phyloP scores from a whole-genome alignment of 2,113 vertebrate species.

The Antechinus flavipes region DNA sequence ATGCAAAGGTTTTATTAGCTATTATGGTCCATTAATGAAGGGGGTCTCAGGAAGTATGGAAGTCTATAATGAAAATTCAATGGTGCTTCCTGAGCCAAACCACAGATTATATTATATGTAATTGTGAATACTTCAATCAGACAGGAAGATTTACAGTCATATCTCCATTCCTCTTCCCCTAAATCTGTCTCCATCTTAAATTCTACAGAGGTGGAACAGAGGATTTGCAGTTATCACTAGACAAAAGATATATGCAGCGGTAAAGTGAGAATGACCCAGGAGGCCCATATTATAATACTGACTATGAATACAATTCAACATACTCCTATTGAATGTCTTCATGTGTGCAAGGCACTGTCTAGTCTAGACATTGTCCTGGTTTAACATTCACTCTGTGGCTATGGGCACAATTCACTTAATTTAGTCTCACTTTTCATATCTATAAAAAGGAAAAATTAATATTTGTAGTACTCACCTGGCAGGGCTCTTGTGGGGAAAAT shows the following conservation, averaged over 20 bases:
- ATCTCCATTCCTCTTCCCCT: neutral
- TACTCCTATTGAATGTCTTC: too few species aligned
- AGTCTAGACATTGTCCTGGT: neutral
- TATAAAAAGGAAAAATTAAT: neutral
- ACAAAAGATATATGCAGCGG: neutral
- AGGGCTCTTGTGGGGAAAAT: neutral
- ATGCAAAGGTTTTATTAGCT: neutral
- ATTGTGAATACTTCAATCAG: neutral
- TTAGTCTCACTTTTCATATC: neutral
- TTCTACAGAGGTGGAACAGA: neutral
- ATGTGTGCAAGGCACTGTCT: neutral
- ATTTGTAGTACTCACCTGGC: neutral
- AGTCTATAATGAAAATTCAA: slow-evolving; percentile 1
- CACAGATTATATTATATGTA: neutral
- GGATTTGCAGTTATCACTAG: neutral
- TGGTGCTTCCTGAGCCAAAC: neutral
- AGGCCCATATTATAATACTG: neutral
- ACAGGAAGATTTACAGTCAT: neutral
- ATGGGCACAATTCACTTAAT: neutral
- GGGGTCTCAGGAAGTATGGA: neutral
- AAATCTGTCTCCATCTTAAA: neutral
- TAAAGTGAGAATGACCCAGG: neutral
- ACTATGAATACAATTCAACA: neutral
- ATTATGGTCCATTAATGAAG: slow-evolving; percentile 9
- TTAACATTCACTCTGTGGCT: neutral